Base-by-base conservation (phyloP, 2,888 invertebrate genomes). In the Fragum sueziense region DNA sequence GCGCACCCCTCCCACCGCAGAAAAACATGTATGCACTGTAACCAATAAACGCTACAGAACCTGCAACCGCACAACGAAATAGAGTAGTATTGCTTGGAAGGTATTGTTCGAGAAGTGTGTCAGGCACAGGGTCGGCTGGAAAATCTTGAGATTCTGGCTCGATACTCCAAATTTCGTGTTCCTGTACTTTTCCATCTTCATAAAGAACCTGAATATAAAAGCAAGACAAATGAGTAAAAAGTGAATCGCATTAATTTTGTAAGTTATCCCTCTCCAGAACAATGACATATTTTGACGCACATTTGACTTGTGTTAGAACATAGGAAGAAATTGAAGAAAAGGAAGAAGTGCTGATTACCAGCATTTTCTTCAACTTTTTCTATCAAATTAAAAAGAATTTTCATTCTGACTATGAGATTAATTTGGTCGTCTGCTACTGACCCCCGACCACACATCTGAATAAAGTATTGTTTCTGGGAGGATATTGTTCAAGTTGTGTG, bases 141-240 rank as follows among this genome's bases (percentile, higher is more conserved):
- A 62, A 76, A 41, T 82, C 82, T 6, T 37, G 25, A 1, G 80
- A 82, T 65, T 88, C 86, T 20, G 91, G 90, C 81, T 91, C 92
- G 33, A 86, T 84, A 47, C 84, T 70, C 87, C 89, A 88, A 33
- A 92, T 91, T 61, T 90, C 83, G 74, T 86, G 78, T 41, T 83
- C 70, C 33, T 80, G 47, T 17, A 92, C 86, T 62, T 85, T 85
- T 6, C 90, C 90, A 79, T 89, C 85, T 1, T 77, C 76, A 72
- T 73, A 79, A 7, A 89, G 79, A 17, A 89, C 81, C 88, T 88
- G 78, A 7, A 76, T 37, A 37, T 37, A 37, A 37, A n/a, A n/a
- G n/a, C n/a, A n/a, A n/a, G n/a, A n/a, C n/a, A n/a, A n/a, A n/a
- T n/a, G n/a, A n/a, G n/a, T n/a, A n/a, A n/a, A n/a, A n/a, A n/a